Percentiles rank a stretch among this genome's conserved stretches.
These are phyloP conservation scores for Enoplosus armatus DNA, from an alignment of 2,797 vertebrate species.

Conservation along the genomic window DNA sequence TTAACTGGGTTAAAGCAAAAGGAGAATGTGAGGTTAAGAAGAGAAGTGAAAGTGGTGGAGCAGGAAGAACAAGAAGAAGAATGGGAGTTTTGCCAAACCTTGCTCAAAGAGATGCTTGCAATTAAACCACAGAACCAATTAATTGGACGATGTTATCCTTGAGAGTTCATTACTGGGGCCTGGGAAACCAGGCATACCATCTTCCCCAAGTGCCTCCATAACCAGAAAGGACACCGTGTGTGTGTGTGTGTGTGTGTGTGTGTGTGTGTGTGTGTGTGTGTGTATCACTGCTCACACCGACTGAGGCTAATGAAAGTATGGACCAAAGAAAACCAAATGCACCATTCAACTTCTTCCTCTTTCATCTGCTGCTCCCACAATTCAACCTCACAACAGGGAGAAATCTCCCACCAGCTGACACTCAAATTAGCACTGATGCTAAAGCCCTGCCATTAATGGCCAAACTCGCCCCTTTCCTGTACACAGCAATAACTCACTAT, in stretches of 20 bases:
- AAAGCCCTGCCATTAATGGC: slow-evolving; percentile 61
- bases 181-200: slow-evolving; percentile 72
- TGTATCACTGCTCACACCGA: slow-evolving; percentile 12
- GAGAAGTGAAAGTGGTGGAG: slow-evolving; percentile 48
- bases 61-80: neutral
- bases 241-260: slow-evolving; percentile 12
- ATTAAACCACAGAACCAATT: slow-evolving; percentile 79
- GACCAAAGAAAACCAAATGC: slow-evolving; percentile 66
- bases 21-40: slow-evolving; percentile 63
- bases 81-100: slow-evolving; percentile 73
- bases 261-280: neutral
- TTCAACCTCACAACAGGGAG: slow-evolving; percentile 73
- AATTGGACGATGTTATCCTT: slow-evolving; percentile 74
- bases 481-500: slow-evolving; percentile 42
- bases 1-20: slow-evolving; percentile 66
- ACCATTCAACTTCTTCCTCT: slow-evolving; percentile 67
- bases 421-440: slow-evolving; percentile 78
- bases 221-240: slow-evolving; percentile 55
- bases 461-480: slow-evolving; percentile 53
- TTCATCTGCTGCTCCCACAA: slow-evolving; percentile 74
- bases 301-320: slow-evolving; percentile 55
- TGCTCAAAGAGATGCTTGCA: slow-evolving; percentile 69
- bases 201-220: slow-evolving; percentile 58
- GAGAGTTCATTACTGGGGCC: slow-evolving; percentile 77
- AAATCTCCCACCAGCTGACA: slow-evolving; percentile 77